Conservation (phyloP, 2,888 invertebrate species). For the Eumacrocentrus americanus region DNA sequence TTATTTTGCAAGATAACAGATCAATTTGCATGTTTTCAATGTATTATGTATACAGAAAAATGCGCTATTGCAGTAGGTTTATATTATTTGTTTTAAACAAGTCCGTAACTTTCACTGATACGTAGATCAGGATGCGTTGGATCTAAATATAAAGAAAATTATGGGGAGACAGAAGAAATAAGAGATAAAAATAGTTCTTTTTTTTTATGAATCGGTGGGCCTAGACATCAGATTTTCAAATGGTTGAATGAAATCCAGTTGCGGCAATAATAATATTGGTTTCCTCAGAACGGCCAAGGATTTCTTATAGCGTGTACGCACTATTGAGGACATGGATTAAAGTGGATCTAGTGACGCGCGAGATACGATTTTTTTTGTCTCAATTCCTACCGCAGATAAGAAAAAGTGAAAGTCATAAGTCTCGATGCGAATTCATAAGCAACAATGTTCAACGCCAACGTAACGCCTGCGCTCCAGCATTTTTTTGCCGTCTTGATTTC, state of each 20-base stretch:
- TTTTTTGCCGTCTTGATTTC: too few relatives aligned
- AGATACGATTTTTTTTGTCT: not conserved
- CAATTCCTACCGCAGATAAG: not conserved
- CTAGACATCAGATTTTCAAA: too few relatives aligned
- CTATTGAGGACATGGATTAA: not conserved
- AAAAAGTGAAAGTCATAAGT: slow-evolving; percentile 16
- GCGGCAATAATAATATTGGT: not conserved
- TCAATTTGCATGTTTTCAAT: not conserved
- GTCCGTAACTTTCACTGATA: too few relatives aligned
- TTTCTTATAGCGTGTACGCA: not conserved
- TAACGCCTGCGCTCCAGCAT: too few relatives aligned
- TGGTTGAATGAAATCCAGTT: not conserved
- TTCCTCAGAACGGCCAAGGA: not conserved
- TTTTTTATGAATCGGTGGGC: too few relatives aligned
- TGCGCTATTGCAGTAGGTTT: too few relatives aligned
- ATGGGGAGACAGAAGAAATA: not conserved
- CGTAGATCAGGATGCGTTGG: too few relatives aligned
- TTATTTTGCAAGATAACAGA: slow-evolving; percentile 1
- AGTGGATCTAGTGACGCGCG: not conserved
- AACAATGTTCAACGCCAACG: slow-evolving; percentile 1
- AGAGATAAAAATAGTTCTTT: not conserved
- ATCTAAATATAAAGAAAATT: not conserved
- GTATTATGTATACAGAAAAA: too few relatives aligned
- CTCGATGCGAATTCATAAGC: slow-evolving; percentile 9
- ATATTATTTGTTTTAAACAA: too few relatives aligned